Conservation (phyloP, 2,888 invertebrate genomes). For the Lucinisca nassula region DNA sequence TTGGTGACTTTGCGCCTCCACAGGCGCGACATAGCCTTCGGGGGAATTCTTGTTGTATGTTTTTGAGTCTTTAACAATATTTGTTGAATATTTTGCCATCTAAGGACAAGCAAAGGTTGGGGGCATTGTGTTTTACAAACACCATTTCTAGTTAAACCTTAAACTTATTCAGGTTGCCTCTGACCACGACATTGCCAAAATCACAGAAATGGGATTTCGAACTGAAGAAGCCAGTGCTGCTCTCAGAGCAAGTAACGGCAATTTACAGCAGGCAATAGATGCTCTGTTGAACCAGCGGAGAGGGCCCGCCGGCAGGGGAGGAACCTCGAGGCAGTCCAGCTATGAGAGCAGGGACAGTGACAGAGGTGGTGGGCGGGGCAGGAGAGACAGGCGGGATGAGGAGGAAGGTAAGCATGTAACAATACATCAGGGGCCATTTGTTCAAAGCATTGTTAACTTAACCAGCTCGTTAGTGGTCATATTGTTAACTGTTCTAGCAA, state of each 20-base stretch:
- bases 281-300: conserved; percentile 68
- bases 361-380: conserved; percentile 64
- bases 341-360: conserved; percentile 34
- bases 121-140: too few relatives aligned
- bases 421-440: too few relatives aligned
- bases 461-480: too few relatives aligned
- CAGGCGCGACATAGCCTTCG: too few relatives aligned
- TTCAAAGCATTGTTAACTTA: too few relatives aligned
- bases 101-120: too few relatives aligned
- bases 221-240: conserved; percentile 94
- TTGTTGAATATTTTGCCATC: too few relatives aligned
- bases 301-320: conserved; percentile 11
- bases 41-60: too few relatives aligned
- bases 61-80: too few relatives aligned
- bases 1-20: too few relatives aligned
- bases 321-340: conserved; percentile 43
- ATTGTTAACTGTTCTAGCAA: too few relatives aligned
- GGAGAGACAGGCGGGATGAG: conserved; percentile 60
- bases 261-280: conserved; percentile 89
- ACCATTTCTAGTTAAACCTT: too few relatives aligned
- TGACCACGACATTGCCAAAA: conserved; percentile 89
- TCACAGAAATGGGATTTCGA: conserved; percentile 93
- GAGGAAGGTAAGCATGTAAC: conserved; percentile 18
- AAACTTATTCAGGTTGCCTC: conserved; percentile 5
- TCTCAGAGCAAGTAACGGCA: conserved; percentile 92